phyloP scores from a whole-genome alignment of 2,888 invertebrate genomes.

The Gisinianus flammeolus region DNA sequence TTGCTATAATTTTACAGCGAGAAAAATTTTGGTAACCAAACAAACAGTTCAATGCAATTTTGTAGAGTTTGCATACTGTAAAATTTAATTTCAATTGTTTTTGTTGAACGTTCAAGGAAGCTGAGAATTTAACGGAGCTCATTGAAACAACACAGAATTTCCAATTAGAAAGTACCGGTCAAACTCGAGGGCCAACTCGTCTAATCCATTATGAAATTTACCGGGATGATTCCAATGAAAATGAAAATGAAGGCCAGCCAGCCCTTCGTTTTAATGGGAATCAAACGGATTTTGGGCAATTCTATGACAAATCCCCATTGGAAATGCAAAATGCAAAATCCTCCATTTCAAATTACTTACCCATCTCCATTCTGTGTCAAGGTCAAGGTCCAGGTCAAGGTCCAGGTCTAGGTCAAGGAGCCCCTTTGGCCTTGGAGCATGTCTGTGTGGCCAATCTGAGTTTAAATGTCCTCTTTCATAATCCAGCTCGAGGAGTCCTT shows the following conservation, averaged over 20 bases:
- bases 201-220: slow-evolving; percentile 10
- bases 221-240: too few relatives aligned
- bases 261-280: not conserved
- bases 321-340: not conserved
- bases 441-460: not conserved
- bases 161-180: not conserved
- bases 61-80: too few relatives aligned
- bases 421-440: not conserved
- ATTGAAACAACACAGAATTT: not conserved
- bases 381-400: too few relatives aligned
- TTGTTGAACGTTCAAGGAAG: too few relatives aligned
- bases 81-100: too few relatives aligned
- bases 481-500: not conserved
- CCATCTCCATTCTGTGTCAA: not conserved
- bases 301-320: not conserved
- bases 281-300: not conserved
- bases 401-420: not conserved
- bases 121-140: not conserved
- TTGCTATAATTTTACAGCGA: slow-evolving; percentile 9
- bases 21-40: not conserved
- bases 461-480: not conserved
- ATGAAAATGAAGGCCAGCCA: too few relatives aligned
- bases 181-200: not conserved
- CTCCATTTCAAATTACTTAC: not conserved
- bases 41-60: too few relatives aligned